Conservation (phyloP, 2,797 vertebrate genomes). For the Holocentrus rufus region DNA sequence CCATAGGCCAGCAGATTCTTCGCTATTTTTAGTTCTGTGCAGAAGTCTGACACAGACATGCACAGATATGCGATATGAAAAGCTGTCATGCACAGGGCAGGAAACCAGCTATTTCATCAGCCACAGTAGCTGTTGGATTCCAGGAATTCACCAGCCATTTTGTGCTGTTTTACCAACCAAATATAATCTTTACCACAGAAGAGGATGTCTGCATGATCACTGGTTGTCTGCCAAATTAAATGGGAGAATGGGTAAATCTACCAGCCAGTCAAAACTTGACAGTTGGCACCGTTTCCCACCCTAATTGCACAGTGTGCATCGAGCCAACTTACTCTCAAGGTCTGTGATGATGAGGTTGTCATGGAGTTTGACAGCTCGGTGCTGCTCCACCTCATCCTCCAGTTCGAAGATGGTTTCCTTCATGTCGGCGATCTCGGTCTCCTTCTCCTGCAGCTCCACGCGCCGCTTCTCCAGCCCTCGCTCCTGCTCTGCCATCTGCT, state of each 20-base stretch:
- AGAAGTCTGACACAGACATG: neutral
- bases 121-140: neutral
- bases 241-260: neutral
- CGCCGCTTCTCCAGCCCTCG: constrained; percentile 88
- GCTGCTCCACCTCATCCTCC: constrained; percentile 98
- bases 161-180: neutral
- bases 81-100: neutral
- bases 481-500: constrained; percentile 91
- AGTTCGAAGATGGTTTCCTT: constrained; percentile 98
- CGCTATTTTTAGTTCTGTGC: neutral
- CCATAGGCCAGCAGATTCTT: neutral
- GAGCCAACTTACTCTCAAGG: constrained; percentile 90
- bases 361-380: constrained; percentile 95
- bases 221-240: constrained; percentile 2
- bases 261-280: neutral
- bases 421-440: constrained; percentile 94
- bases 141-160: neutral
- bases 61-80: neutral
- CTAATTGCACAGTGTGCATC: neutral
- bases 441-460: constrained; percentile 90
- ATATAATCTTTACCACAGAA: constrained; percentile 1
- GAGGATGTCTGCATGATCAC: neutral
- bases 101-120: neutral
- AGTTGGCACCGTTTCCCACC: neutral
- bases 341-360: constrained; percentile 98